Evolutionary conservation across 2,888 invertebrate species (phyloP), one percentile per base, ranked within the genome.

Genomic region (Lepidocyrtoides sp.): DNA sequence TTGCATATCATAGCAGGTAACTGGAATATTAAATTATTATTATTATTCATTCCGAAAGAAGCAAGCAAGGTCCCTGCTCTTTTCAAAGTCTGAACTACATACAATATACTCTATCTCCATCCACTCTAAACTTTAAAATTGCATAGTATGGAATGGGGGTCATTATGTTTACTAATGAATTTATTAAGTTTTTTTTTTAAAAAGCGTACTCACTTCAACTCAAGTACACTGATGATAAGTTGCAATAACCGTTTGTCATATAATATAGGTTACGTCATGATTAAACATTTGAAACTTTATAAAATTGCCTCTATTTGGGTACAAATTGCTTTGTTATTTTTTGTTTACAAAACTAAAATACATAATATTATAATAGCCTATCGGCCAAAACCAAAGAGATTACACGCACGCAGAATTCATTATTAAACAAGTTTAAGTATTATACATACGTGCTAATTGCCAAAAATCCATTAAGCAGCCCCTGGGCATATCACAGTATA

Each of bases 371-470:
- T n/a, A n/a, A n/a, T n/a, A n/a, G 51, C 41, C 84, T 51, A 51
- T 44, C 69, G 66, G 84, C 51, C 84, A 54, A 51, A 36, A 66
- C 48, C 23, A 66, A 54, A 69, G 32, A 51, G 51, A 32, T 69
- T 51, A 85, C 85, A 85, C 89, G 82, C 89, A 89, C 60, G 32
- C 72, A 83, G 32, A 69, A 82, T 63, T 79, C 63, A 87, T 90
- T 83, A 89, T 89, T 85, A 90, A 63, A 63, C 72, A 77, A 57
- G 72, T 57, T 75, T 60, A 72, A 84, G 75, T 84, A 79, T 90
- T 84, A 83, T 77, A 90, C 85, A 90, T 84, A 90, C 90, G 90
- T 90, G 90, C 90, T 90, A 90, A 90, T 90, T 90, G 90, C 90
- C 79, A 90, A 90, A 90, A 90, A 90, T 90, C 90, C 85, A 90